Conservation (phyloP, 2,888 invertebrate genomes). For the Hartigia nigra region DNA sequence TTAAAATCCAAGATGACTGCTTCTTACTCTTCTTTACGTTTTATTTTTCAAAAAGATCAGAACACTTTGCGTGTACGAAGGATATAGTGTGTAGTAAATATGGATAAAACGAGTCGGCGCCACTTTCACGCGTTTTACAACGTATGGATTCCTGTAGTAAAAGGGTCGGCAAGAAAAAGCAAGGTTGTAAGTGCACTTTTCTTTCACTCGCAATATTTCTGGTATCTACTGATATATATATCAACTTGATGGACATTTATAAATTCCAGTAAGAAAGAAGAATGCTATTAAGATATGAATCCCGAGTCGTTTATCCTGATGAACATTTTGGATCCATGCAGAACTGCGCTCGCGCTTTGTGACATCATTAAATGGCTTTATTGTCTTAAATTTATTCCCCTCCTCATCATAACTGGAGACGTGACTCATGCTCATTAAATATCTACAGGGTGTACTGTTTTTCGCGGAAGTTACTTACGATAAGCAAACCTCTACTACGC, state of each 20-base stretch:
- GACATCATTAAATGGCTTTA: constrained; percentile 42
- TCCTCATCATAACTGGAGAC: constrained; percentile 31
- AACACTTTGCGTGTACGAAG: background rate
- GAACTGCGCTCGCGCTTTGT: constrained; percentile 18
- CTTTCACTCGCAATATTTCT: background rate
- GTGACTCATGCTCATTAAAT: constrained; percentile 43
- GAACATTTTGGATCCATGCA: background rate
- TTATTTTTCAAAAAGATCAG: background rate
- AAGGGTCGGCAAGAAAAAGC: background rate
- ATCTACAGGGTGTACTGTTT: background rate
- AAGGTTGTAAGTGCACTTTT: background rate
- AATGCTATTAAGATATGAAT: background rate
- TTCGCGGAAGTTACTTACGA: background rate
- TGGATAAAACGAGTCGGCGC: background rate
- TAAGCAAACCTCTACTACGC: background rate
- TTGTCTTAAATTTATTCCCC: constrained; percentile 48
- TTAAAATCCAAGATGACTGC: constrained; percentile 9
- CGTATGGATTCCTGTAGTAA: background rate
- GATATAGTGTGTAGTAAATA: background rate
- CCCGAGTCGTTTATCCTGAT: background rate
- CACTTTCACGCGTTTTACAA: background rate
- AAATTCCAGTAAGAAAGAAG: background rate
- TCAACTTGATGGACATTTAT: background rate
- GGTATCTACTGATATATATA: background rate
- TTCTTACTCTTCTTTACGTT: constrained; percentile 29